phyloP scores from a whole-genome alignment of 2,888 invertebrate genomes.

The Standfussiana lucernea region DNA sequence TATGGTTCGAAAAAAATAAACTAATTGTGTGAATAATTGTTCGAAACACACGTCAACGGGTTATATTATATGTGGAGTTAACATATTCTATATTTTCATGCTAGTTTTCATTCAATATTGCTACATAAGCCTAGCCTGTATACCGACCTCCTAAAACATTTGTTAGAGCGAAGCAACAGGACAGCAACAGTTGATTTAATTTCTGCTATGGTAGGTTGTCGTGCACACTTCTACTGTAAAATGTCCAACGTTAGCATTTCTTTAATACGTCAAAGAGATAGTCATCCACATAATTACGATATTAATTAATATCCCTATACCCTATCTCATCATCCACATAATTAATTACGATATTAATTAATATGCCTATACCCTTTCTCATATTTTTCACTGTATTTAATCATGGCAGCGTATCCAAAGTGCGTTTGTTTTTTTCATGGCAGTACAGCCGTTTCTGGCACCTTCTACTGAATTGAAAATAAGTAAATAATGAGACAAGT shows the following conservation, averaged over 20 bases:
- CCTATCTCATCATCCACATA: not conserved
- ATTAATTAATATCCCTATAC: not conserved
- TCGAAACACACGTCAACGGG: not conserved
- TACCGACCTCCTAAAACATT: not conserved
- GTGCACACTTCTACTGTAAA: not conserved
- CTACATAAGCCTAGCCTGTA: not conserved
- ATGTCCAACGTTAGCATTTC: not conserved
- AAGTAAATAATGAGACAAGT: not conserved
- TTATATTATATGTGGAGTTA: not conserved
- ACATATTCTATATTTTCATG: not conserved
- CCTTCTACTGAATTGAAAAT: not conserved
- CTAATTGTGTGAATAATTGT: not conserved
- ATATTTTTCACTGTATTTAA: not conserved
- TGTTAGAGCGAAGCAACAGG: constrained; percentile 1
- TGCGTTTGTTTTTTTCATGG: not conserved
- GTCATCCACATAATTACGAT: not conserved
- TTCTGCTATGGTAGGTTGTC: not conserved
- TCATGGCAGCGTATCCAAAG: not conserved
- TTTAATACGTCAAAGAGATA: not conserved
- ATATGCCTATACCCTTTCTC: not conserved
- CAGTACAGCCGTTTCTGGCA: not conserved
- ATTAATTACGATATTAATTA: not conserved
- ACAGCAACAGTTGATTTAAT: constrained; percentile 11
- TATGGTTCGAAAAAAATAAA: no score
- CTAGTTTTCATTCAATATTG: not conserved